phyloP scores from a whole-genome alignment of 2,888 invertebrate species.

The Hoplodrina blanda region DNA sequence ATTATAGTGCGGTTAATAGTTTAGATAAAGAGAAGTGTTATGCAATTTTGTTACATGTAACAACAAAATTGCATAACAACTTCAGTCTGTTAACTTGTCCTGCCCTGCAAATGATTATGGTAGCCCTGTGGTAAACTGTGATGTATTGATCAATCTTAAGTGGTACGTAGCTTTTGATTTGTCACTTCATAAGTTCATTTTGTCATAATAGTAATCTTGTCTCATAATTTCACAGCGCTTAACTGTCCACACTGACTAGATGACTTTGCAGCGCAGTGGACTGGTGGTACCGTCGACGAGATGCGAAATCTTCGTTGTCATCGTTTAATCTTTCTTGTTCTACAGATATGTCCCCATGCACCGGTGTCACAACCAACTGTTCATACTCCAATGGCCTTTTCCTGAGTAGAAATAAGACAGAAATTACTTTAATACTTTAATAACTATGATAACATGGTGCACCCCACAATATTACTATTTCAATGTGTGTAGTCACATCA shows the following conservation, averaged over 20 bases:
- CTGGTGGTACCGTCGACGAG: conserved; percentile 97
- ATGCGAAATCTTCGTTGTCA: conserved; percentile 98
- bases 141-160: conserved; percentile 20
- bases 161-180: conserved; percentile 15
- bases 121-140: neutral
- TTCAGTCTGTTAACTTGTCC: neutral
- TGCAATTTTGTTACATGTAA: too few species aligned
- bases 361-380: conserved; percentile 96
- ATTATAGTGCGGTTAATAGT: too few species aligned
- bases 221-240: conserved; percentile 40
- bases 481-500: too few species aligned
- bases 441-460: too few species aligned
- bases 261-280: conserved; percentile 95
- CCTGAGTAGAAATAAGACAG: conserved; percentile 81
- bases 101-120: neutral
- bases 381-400: conserved; percentile 95
- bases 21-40: too few species aligned
- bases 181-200: conserved; percentile 10
- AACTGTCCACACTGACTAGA: conserved; percentile 89
- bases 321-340: conserved; percentile 97
- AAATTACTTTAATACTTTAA: neutral
- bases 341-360: conserved; percentile 94
- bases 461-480: too few species aligned
- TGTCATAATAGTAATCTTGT: conserved; percentile 1
- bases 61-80: too few species aligned